Evolutionary conservation across 2,888 invertebrate genomes (phyloP).

Genomic region (Acleris literana): DNA sequence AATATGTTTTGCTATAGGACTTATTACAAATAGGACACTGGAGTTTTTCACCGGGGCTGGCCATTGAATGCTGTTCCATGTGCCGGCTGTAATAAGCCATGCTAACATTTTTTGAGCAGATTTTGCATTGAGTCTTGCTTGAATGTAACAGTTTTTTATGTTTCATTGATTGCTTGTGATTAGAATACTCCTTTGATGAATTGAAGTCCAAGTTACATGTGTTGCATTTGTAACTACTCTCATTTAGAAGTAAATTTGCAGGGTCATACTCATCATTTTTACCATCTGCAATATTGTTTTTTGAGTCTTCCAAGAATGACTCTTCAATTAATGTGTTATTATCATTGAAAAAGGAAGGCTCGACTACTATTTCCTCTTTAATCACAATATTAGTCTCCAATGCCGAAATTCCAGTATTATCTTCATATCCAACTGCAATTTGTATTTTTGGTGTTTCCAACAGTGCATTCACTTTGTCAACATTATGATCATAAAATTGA

Average conservation of each 20-base stretch:
- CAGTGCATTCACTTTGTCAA: neutral
- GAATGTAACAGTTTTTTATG: constrained; percentile 19
- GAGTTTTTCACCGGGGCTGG: constrained; percentile 29
- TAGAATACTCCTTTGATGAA: constrained; percentile 11
- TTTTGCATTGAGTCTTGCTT: constrained; percentile 32
- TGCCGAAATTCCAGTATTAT: neutral
- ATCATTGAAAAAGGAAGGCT: constrained; percentile 6
- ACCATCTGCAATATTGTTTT: neutral
- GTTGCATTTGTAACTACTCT: constrained; percentile 10
- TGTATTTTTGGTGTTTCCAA: constrained; percentile 7
- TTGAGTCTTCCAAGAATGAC: neutral
- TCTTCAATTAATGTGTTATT: neutral
- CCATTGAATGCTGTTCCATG: constrained; percentile 29
- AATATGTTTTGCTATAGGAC: constrained; percentile 36
- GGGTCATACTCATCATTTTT: neutral
- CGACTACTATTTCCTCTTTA: constrained; percentile 19
- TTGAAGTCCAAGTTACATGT: constrained; percentile 22
- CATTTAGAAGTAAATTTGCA: neutral
- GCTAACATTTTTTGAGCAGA: constrained; percentile 35
- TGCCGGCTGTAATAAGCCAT: constrained; percentile 34
- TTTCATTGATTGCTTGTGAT: constrained; percentile 18
- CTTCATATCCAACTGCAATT: neutral
- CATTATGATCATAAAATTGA: neutral
- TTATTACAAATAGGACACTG: constrained; percentile 39
- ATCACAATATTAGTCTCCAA: constrained; percentile 5